Percentiles rank a stretch among this genome's conserved stretches.
Conservation (phyloP, 1,140 invertebrate species). For the Orchestia grillus region DNA sequence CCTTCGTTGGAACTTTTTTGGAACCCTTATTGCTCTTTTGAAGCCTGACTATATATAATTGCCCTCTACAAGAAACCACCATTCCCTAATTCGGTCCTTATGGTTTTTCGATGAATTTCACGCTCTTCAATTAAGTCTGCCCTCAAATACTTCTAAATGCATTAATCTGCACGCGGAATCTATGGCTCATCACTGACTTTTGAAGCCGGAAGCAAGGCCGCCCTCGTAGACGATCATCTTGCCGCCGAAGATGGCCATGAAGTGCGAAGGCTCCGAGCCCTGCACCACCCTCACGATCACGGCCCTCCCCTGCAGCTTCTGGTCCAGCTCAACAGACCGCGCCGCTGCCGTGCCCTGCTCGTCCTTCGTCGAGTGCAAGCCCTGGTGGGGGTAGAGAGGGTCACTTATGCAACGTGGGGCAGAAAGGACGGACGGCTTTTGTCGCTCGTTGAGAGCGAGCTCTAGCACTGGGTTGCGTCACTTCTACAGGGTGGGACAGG, state of each 20-base stretch:
- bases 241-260: conserved; percentile 90
- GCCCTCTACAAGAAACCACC: not conserved
- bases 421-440: too few species aligned
- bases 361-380: conserved; percentile 76
- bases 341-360: conserved; percentile 79
- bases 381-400: conserved; percentile 70
- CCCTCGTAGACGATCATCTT: conserved; percentile 82
- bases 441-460: too few species aligned
- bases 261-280: conserved; percentile 90
- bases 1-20: too few species aligned
- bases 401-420: not conserved
- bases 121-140: not conserved
- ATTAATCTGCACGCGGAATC: not conserved
- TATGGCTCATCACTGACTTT: conserved; percentile 63
- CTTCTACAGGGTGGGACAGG: not conserved
- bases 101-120: not conserved
- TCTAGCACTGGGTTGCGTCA: not conserved
- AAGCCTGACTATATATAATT: not conserved
- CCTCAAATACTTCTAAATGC: not conserved
- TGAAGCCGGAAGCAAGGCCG: conserved; percentile 70
- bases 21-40: not conserved
- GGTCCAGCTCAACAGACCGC: conserved; percentile 78
- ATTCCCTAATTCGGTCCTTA: not conserved
- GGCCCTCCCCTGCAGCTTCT: conserved; percentile 74
- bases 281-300: conserved; percentile 86